Percentiles rank a stretch among this genome's conserved stretches.
These are phyloP conservation scores for Athene cunicularia DNA, from an alignment of 2,113 vertebrate species.

Conservation along the genomic window DNA sequence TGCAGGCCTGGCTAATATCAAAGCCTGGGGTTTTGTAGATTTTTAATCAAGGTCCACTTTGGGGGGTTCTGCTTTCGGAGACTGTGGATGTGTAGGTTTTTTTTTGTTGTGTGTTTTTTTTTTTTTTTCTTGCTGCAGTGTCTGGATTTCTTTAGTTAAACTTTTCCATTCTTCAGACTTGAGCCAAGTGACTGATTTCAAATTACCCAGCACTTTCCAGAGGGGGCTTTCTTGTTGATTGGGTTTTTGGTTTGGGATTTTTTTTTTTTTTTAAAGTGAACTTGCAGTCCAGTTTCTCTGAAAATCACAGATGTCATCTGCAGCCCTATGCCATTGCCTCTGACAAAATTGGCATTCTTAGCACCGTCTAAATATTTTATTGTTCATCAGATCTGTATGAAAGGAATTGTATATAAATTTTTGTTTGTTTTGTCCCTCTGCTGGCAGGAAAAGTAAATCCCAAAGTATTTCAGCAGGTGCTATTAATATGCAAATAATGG, in stretches of 20 bases:
- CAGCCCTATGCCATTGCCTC: neutral
- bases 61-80: conserved; percentile 20
- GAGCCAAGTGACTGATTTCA: conserved; percentile 42
- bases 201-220: conserved; percentile 45
- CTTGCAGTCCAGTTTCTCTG: conserved; percentile 10
- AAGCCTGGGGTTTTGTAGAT: conserved; percentile 48
- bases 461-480: conserved; percentile 81
- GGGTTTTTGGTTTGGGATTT: neutral
- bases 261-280: neutral
- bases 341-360: conserved; percentile 52
- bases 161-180: conserved; percentile 39
- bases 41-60: conserved; percentile 70
- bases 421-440: conserved; percentile 75
- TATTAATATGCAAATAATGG: conserved; percentile 85
- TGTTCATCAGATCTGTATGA: conserved; percentile 58
- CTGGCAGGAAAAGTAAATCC: conserved; percentile 79
- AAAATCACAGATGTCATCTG: conserved; percentile 32
- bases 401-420: conserved; percentile 65
- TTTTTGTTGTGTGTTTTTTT: neutral
- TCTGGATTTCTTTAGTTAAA: conserved; percentile 69
- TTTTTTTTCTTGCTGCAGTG: conserved; percentile 1
- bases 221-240: conserved; percentile 26
- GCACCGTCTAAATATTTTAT: conserved; percentile 52
- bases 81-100: neutral
- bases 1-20: conserved; percentile 62